Base-by-base conservation (phyloP, 2,888 invertebrate species). In the Fragum whitleyi region DNA sequence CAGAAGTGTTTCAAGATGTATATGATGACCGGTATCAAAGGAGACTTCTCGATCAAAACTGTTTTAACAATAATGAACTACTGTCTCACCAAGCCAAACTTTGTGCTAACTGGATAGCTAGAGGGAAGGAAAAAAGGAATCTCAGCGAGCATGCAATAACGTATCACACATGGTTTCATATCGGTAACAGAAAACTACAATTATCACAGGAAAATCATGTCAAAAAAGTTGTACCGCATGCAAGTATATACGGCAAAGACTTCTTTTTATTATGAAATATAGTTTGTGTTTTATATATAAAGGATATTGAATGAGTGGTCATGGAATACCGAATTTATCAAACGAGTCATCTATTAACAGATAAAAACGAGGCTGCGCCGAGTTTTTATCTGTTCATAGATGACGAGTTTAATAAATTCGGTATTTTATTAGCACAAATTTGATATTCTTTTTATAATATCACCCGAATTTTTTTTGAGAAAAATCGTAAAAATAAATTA, bases 91-190 rank as follows among this genome's bases (percentile, higher is more conserved):
- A 57, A 23, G 26, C 7, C 7, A 23, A 23, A 26, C 23, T 28
- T 3, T 57, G 57, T 28, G 28, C 7, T 14, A 57, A 57, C 19
- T 57, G 57, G 57, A 28, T 28, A 26, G 26, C 26, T 26, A 1
- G 57, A 16, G 57, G 57, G 11, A 57, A 57, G 28, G 57, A 57
- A 23, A 57, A 57, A 14, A 57, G 57, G 19, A 57, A 23, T 14
- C 57, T 57, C 14, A 57, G 57, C 26, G 57, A 57, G 9, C 57
- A 16, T 0, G 26, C 57, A 28, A 7, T 57, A 7, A 57, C 57
- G 23, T 57, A 57, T 57, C 57, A 57, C 26, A 28, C 57, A 7
- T 57, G 57, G 57, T 57, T 26, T 28, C 57, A 57, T 28, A 23
- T 57, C 1, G 21, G 16, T 26, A 23, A 23, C 5, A 14, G 26